Percentiles rank a stretch among this genome's conserved stretches.
Evolutionary conservation across 2,888 invertebrate species (phyloP).

Genomic region (Acleris literana): DNA sequence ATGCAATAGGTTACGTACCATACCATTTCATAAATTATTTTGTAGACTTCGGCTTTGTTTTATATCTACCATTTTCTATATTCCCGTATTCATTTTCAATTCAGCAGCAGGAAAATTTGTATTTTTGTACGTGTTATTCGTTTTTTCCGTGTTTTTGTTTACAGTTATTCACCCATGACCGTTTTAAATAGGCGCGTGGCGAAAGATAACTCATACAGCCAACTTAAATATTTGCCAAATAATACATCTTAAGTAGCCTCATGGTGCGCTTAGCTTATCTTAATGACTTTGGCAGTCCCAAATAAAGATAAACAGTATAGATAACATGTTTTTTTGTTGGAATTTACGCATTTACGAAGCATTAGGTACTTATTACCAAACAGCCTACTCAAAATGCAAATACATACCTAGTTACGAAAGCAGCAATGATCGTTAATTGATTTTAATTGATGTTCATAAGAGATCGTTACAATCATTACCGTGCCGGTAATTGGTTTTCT

Average conservation of each 20-base stretch:
- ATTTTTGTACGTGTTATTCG: background rate
- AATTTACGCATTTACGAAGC: background rate
- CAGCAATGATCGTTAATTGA: background rate
- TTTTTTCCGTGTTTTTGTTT: constrained; percentile 28
- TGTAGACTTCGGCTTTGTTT: too few relatives aligned
- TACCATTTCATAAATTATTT: too few relatives aligned
- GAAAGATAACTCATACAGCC: constrained; percentile 8
- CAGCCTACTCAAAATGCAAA: background rate
- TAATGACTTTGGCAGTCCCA: constrained; percentile 6
- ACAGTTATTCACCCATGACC: constrained; percentile 28
- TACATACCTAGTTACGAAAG: too few relatives aligned
- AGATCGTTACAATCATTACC: constrained; percentile 12
- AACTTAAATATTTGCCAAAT: constrained; percentile 9
- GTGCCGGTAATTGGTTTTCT: constrained; percentile 10
- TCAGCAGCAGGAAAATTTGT: background rate
- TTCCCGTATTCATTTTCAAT: background rate
- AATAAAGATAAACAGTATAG: constrained; percentile 6
- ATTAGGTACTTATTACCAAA: constrained; percentile 5
- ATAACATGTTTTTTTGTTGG: constrained; percentile 1
- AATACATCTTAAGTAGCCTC: background rate
- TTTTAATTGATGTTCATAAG: background rate
- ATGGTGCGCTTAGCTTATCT: constrained; percentile 6
- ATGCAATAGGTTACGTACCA: too few relatives aligned
- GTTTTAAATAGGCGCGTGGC: constrained; percentile 1
- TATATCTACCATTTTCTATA: too few relatives aligned